Percentiles rank a stretch among this genome's conserved stretches.
phyloP scores from a whole-genome alignment of 2,888 invertebrate genomes.

The Scaptomyza tumidula region DNA sequence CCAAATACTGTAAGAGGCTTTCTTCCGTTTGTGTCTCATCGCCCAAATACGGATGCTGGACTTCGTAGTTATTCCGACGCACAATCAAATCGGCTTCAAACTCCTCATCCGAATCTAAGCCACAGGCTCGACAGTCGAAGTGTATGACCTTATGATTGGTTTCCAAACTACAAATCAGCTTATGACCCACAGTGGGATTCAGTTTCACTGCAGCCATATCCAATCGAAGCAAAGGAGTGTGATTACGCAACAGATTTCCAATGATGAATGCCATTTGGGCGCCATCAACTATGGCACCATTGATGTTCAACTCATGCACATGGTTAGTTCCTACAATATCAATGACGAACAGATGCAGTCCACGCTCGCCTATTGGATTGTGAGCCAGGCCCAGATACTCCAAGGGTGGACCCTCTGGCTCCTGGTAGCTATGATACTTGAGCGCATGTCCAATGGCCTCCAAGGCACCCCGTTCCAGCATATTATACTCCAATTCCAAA shows the following conservation, averaged over 20 bases:
- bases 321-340: constrained; percentile 56
- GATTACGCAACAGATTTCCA: constrained; percentile 57
- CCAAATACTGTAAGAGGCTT: constrained; percentile 58
- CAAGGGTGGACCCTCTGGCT: constrained; percentile 40
- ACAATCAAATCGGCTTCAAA: constrained; percentile 71
- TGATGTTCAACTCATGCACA: constrained; percentile 62
- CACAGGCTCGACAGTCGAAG: constrained; percentile 72
- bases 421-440: constrained; percentile 17
- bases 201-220: constrained; percentile 65
- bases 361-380: constrained; percentile 64
- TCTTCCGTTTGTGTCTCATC: constrained; percentile 56
- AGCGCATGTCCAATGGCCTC: constrained; percentile 41
- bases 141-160: constrained; percentile 59
- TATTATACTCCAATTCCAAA: constrained; percentile 76
- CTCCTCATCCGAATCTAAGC: constrained; percentile 66
- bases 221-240: constrained; percentile 56
- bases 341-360: constrained; percentile 43
- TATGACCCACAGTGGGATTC: constrained; percentile 10
- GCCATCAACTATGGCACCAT: constrained; percentile 42
- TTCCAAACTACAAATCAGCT: constrained; percentile 62
- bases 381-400: constrained; percentile 72
- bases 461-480: constrained; percentile 44
- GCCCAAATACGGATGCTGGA: constrained; percentile 54
- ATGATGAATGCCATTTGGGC: constrained; percentile 40
- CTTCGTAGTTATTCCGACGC: constrained; percentile 69